Percentiles rank a stretch among this genome's conserved stretches.
Conservation (phyloP, 1,140 invertebrate genomes). For the Phymorhynchus buccinoides region DNA sequence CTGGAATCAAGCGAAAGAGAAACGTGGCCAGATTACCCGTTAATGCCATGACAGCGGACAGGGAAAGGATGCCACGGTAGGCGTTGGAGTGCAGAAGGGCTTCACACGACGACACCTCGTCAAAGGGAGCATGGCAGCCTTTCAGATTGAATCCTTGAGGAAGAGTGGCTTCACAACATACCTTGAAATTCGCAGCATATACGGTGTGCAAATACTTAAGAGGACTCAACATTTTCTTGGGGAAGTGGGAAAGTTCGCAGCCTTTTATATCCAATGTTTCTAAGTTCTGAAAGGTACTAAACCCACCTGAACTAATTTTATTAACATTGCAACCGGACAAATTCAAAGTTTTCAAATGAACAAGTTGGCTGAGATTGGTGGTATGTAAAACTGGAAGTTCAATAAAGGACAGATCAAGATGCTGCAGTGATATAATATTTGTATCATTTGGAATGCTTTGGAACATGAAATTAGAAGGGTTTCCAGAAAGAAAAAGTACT, state of each 20-base stretch:
- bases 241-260: not conserved
- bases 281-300: not conserved
- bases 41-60: slow-evolving; percentile 46
- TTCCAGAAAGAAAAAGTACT: slow-evolving; percentile 29
- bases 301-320: not conserved
- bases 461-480: not conserved
- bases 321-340: not conserved
- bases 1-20: slow-evolving; percentile 30
- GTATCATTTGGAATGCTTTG: not conserved
- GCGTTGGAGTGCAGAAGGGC: slow-evolving; percentile 40
- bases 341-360: slow-evolving; percentile 2
- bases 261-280: not conserved
- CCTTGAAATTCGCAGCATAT: slow-evolving; percentile 40
- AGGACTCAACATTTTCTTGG: slow-evolving; percentile 41
- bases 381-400: slow-evolving; percentile 1
- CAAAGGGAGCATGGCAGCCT: slow-evolving; percentile 43
- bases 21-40: slow-evolving; percentile 52
- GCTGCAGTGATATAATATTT: not conserved
- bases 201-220: slow-evolving; percentile 40
- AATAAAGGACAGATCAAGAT: not conserved
- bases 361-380: slow-evolving; percentile 12
- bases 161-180: slow-evolving; percentile 46
- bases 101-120: slow-evolving; percentile 53
- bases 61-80: slow-evolving; percentile 43
- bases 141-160: slow-evolving; percentile 21